phyloP scores from a whole-genome alignment of 2,113 vertebrate genomes.

The Ceuthmochares aereus region DNA sequence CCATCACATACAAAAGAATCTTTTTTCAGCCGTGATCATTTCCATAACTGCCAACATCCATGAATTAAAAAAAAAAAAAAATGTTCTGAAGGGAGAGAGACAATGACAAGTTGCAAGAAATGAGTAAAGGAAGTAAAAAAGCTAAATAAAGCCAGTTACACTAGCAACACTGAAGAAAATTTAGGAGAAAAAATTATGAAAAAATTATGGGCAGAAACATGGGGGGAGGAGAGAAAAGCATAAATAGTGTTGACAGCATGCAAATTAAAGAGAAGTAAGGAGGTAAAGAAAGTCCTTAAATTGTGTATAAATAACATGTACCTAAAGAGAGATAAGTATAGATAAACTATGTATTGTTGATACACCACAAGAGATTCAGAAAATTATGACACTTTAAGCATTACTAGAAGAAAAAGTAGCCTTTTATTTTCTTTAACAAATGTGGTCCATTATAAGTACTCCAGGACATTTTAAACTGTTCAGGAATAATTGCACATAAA shows the following conservation, averaged over 20 bases:
- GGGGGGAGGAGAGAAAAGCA: not conserved
- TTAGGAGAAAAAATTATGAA: not conserved
- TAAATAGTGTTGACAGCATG: not conserved
- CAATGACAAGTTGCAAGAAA: not conserved
- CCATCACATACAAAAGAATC: not conserved
- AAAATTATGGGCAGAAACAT: not conserved
- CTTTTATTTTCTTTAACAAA: not conserved
- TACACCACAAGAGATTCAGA: not conserved
- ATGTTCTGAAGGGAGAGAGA: not conserved
- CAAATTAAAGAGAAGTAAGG: not conserved
- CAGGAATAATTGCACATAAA: not conserved
- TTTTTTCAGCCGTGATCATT: not conserved
- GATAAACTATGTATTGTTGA: not conserved
- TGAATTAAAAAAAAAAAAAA: not conserved
- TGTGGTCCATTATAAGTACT: not conserved
- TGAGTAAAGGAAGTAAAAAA: not conserved
- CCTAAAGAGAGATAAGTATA: not conserved
- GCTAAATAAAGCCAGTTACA: not conserved
- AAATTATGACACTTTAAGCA: not conserved
- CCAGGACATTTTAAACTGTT: not conserved
- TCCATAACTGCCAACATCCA: not conserved
- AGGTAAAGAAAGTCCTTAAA: not conserved
- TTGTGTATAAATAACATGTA: not conserved
- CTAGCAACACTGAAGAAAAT: not conserved
- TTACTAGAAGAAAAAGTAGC: not conserved